Percentiles rank a stretch among this genome's conserved stretches.
These are phyloP conservation scores for Rafetus swinhoei DNA, from an alignment of 2,113 vertebrate species.

Conservation along the genomic window DNA sequence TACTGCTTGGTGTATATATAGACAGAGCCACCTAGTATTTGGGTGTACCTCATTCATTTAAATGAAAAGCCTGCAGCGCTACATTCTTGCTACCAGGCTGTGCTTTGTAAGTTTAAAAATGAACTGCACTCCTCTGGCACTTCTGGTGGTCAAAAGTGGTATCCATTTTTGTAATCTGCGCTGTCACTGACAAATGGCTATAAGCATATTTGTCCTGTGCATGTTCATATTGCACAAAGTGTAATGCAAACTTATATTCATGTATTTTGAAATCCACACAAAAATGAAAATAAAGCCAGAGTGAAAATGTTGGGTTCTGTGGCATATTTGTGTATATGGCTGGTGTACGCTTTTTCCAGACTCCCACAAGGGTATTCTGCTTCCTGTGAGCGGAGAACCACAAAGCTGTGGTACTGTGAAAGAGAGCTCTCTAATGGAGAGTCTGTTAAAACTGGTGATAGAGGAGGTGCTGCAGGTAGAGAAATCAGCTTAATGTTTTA, in stretches of 20 bases:
- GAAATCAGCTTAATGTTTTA: neutral
- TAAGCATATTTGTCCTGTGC: neutral
- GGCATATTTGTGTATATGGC: neutral
- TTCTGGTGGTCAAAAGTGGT: rapidly evolving
- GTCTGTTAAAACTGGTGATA: neutral
- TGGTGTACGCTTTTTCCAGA: rapidly evolving
- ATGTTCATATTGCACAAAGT: neutral
- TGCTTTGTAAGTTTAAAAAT: neutral
- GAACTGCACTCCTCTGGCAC: rapidly evolving
- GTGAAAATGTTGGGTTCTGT: neutral
- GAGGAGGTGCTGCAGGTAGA: neutral
- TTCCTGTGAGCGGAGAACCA: neutral
- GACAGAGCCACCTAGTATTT: neutral
- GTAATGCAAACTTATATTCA: neutral
- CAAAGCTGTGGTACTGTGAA: neutral
- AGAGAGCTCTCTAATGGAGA: neutral
- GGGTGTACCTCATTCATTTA: neutral
- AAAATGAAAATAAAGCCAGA: rapidly evolving
- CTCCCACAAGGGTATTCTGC: neutral
- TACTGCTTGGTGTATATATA: neutral
- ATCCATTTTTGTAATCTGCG: neutral
- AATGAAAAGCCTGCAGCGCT: rapidly evolving
- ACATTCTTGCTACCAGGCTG: neutral
- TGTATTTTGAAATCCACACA: neutral
- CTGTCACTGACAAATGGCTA: neutral